phyloP scores from a whole-genome alignment of 2,797 vertebrate genomes.

The Lithobates sylvaticus region DNA sequence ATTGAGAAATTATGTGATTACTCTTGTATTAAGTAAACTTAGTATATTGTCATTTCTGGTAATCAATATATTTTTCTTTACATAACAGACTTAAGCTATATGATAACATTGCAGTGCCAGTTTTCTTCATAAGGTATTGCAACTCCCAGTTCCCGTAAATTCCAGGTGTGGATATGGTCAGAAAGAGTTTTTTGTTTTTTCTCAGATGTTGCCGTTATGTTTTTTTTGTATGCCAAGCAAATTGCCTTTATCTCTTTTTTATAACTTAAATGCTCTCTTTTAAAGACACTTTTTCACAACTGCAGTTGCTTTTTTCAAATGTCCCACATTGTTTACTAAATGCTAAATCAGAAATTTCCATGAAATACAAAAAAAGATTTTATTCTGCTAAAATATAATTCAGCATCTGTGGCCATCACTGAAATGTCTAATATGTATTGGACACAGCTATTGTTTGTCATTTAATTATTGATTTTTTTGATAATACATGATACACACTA shows the following conservation, averaged over 20 bases:
- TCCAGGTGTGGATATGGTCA: not conserved
- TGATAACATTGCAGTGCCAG: not conserved
- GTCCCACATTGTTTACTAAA: not conserved
- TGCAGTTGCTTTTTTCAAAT: not conserved
- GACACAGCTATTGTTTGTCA: not conserved
- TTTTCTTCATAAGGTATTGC: not conserved
- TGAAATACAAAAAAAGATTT: not conserved
- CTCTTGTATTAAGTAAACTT: no score
- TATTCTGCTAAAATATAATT: not conserved
- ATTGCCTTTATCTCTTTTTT: no score
- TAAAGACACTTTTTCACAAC: no score
- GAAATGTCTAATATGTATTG: no score
- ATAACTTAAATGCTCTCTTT: no score
- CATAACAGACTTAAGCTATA: no score
- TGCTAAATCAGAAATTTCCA: not conserved
- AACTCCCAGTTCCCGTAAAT: not conserved
- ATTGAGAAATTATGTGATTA: no score
- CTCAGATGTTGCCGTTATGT: not conserved
- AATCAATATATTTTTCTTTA: not conserved
- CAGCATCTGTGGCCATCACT: not conserved
- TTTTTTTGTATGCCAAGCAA: no score
- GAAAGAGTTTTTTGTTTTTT: no score
- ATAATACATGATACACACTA: not conserved
- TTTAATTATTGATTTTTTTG: slow-evolving; percentile 5
- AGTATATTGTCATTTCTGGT: no score